A percentile compares a stretch with the other conserved stretches of the same genome.
Conservation (phyloP, 2,888 invertebrate genomes). For the Pomacea canaliculata region DNA sequence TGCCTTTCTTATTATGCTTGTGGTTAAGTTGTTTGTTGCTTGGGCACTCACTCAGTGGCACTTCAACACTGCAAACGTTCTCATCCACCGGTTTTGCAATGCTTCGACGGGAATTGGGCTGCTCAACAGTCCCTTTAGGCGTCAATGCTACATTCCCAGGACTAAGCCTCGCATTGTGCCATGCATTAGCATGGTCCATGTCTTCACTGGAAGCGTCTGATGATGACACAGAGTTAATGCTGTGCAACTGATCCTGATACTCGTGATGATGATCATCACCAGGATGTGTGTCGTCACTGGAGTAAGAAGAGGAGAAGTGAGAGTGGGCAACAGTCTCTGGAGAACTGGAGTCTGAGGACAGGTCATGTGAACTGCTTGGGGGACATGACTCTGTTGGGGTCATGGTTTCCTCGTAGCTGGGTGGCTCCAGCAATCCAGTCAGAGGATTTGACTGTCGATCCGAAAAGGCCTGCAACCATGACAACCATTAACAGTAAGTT, state of each 20-base stretch:
- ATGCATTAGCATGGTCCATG: background rate
- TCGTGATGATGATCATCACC: background rate
- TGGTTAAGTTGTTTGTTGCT: too few relatives aligned
- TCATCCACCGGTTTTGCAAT: constrained; percentile 15
- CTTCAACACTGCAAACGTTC: background rate
- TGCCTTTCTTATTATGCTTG: background rate
- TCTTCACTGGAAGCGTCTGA: constrained; percentile 5
- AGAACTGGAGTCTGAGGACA: constrained; percentile 13
- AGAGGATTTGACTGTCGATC: constrained; percentile 17
- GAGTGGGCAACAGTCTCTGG: constrained; percentile 4
- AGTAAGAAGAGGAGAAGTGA: constrained; percentile 13
- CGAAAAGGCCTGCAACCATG: background rate
- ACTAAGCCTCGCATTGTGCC: background rate
- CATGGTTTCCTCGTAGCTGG: constrained; percentile 38
- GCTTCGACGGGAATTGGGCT: background rate
- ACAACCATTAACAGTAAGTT: background rate
- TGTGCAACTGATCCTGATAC: background rate
- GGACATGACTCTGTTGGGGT: constrained; percentile 14
- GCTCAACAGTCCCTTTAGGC: background rate
- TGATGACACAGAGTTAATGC: background rate
- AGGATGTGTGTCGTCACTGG: constrained; percentile 18
- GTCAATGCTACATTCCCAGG: background rate
- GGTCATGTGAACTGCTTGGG: background rate
- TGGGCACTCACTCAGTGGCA: too few relatives aligned
- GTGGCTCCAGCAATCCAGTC: constrained; percentile 32